Evolutionary conservation across 2,113 vertebrate genomes (phyloP).

Genomic region (Rissa tridactyla): DNA sequence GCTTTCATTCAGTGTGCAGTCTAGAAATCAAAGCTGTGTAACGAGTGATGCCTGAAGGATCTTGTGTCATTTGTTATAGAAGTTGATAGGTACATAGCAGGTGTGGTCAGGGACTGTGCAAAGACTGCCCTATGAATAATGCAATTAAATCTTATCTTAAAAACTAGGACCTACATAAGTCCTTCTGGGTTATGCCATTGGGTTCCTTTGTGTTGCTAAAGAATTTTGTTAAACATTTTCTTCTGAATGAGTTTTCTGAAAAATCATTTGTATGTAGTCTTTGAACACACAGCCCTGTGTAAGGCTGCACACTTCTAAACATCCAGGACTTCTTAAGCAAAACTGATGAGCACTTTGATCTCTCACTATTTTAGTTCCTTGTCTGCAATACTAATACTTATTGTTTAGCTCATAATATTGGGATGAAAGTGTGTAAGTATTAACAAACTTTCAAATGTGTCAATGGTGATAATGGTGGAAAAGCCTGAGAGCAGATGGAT

Average conservation of each 20-base stretch:
- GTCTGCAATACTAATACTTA: background rate
- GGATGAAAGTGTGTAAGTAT: background rate
- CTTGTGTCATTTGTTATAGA: background rate
- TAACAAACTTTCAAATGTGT: background rate
- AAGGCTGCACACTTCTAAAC: background rate
- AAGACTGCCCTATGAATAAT: background rate
- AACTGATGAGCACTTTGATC: background rate
- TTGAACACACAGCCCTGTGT: background rate
- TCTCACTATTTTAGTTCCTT: background rate
- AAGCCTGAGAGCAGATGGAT: background rate
- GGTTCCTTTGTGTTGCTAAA: background rate
- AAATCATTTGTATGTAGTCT: background rate
- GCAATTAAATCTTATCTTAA: background rate
- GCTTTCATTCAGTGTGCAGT: background rate
- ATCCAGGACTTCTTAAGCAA: background rate
- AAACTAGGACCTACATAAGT: background rate
- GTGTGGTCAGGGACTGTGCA: background rate
- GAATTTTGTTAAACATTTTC: background rate
- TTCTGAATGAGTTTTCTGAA: background rate
- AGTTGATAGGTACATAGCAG: background rate
- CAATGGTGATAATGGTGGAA: background rate
- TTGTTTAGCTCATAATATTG: background rate
- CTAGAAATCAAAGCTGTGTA: background rate
- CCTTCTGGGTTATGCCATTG: background rate
- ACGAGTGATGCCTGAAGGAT: background rate